Evolutionary conservation across 2,113 vertebrate species (phyloP), one percentile per base, ranked within the genome.

Genomic region (Anoplopoma fimbria): DNA sequence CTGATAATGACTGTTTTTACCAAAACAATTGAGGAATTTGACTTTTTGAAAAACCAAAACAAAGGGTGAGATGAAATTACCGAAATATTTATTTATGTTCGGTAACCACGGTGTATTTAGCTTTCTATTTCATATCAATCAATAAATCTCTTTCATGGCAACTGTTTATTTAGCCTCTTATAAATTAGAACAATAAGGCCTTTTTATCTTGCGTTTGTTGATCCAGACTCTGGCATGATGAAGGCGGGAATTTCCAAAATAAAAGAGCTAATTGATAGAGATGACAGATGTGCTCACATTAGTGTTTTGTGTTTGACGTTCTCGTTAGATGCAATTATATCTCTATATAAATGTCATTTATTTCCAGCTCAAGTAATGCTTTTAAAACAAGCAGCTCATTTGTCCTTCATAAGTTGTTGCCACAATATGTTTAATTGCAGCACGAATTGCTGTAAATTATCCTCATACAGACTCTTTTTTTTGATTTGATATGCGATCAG

Each of bases 1-100:
- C 75, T 49, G 80, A 93, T 88, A 85, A 91, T 82, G 80, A 73
- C 74, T 91, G 87, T 92, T 93, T 93, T 83, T 79, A 72, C 65
- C 78, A 79, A 87, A 93, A 92, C 90, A 93, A 53, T 6, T 49
- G 47, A 49, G 19, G 47, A 21, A 23, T 23, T 49, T 49, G 2
- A 49, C 19, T 45, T 33, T n/a, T 25, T 27, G 4, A 57, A 81
- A 76, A 80, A 70, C 38, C 85, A 63, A 70, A 88, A 80, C 71
- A 77, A 33, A 25, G 49, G 83, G 9, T 57, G 71, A 83, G 60
- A 73, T 40, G 77, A 81, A 62, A 70, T 70, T 25, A 58, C 29
- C 60, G 67, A 62, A 74, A 85, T 85, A 86, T 89, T 92, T 81
- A 69, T 53, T 7, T 47, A 58, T 31, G 4, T 68, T 62, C 55